Percentiles rank a stretch among this genome's conserved stretches.
phyloP scores from a whole-genome alignment of 2,797 vertebrate genomes.

The Anniella stebbinsi region DNA sequence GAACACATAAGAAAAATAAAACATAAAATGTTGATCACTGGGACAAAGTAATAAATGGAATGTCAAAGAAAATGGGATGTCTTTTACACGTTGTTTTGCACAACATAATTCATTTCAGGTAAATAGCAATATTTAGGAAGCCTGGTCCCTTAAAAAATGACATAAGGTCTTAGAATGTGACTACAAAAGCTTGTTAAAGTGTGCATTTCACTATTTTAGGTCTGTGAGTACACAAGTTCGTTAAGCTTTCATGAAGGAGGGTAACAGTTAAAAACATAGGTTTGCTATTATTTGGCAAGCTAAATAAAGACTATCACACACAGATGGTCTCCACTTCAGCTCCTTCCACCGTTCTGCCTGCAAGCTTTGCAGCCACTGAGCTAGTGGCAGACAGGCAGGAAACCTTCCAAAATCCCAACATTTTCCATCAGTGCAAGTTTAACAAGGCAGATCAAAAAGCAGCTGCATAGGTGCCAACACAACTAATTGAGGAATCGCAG shows the following conservation, averaged over 20 bases:
- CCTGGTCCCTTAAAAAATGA: not conserved
- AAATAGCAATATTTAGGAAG: conserved; percentile 34
- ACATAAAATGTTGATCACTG: not conserved
- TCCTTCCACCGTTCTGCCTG: conserved; percentile 41
- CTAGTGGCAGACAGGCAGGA: conserved; percentile 27
- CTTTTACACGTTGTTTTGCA: conserved; percentile 17
- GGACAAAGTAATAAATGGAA: not conserved
- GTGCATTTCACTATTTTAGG: conserved; percentile 11
- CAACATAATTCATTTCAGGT: conserved; percentile 18
- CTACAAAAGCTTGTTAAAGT: conserved; percentile 39
- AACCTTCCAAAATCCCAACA: conserved; percentile 40
- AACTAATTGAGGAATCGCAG: conserved; percentile 15
- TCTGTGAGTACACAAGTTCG: not conserved
- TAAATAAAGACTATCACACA: conserved; percentile 46
- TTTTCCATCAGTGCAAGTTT: conserved; percentile 30
- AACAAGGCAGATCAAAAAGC: conserved; percentile 30
- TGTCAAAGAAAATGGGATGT: not conserved
- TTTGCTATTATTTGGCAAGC: conserved; percentile 47
- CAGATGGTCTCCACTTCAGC: conserved; percentile 18
- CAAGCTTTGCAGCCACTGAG: conserved; percentile 47
- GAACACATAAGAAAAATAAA: not conserved
- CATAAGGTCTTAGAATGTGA: not conserved
- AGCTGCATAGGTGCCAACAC: not conserved
- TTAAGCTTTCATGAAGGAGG: conserved; percentile 33
- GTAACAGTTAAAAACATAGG: conserved; percentile 39